Conservation (phyloP, 2,797 vertebrate genomes). For the Pteronotus mesoamericanus region DNA sequence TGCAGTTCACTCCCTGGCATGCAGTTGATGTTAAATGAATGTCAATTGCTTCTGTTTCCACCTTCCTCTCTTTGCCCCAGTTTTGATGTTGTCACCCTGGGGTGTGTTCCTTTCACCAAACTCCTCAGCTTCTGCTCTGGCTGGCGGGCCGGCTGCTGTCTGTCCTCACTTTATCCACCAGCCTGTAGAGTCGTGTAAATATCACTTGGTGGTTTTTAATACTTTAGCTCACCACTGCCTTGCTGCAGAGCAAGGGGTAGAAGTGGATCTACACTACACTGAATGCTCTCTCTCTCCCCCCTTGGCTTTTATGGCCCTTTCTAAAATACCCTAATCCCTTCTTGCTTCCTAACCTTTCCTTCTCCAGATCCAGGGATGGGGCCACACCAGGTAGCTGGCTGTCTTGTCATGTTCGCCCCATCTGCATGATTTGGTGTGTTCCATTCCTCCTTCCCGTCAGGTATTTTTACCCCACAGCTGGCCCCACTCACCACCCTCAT, state of each 20-base stretch:
- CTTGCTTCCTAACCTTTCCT: neutral
- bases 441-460: fast-evolving
- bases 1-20: neutral
- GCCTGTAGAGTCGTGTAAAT: fast-evolving
- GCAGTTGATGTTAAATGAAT: neutral
- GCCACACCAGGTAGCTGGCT: neutral
- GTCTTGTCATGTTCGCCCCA: fast-evolving
- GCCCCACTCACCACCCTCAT: neutral
- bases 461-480: fast-evolving
- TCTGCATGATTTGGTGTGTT: neutral
- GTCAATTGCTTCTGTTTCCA: neutral
- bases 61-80: neutral
- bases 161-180: fast-evolving
- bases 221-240: fast-evolving
- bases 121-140: neutral
- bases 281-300: neutral
- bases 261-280: fast-evolving
- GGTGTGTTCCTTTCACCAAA: fast-evolving
- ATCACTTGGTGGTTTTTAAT: fast-evolving
- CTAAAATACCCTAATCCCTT: no score
- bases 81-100: neutral
- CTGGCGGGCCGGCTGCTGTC: neutral
- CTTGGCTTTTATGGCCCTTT: neutral
- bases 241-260: neutral
- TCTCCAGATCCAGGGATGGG: no score